These are phyloP conservation scores for Drosophila mayaguana DNA, from an alignment of 2,888 invertebrate species.

Conservation along the genomic window DNA sequence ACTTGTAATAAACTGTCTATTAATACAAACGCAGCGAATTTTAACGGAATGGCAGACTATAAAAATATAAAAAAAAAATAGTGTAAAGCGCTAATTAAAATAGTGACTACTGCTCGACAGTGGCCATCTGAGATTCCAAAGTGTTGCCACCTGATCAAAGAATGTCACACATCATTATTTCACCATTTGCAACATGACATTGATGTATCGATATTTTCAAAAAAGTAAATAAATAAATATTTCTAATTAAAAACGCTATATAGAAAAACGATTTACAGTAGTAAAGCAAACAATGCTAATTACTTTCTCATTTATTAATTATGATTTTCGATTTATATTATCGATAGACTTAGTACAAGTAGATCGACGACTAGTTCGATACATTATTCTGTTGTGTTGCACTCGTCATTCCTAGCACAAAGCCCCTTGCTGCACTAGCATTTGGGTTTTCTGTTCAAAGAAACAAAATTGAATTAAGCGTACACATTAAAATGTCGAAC, in stretches of 20 bases:
- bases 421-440: constrained; percentile 38
- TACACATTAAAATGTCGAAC: constrained; percentile 83
- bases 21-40: background rate
- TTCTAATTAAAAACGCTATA: background rate
- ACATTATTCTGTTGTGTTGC: constrained; percentile 5
- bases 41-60: background rate
- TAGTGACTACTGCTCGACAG: constrained; percentile 17
- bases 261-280: no score
- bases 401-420: constrained; percentile 17
- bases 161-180: background rate
- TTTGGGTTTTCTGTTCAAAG: constrained; percentile 29
- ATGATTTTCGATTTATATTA: background rate
- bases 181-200: background rate
- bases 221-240: background rate
- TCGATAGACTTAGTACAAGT: background rate
- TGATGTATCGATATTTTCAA: constrained; percentile 6
- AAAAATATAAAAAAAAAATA: constrained; percentile 9
- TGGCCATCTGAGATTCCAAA: constrained; percentile 39
- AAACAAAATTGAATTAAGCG: constrained; percentile 83
- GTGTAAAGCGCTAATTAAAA: constrained; percentile 18
- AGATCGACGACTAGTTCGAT: constrained; percentile 16
- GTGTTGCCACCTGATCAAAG: constrained; percentile 27
- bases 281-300: background rate
- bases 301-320: background rate
- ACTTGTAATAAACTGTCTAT: background rate